These are phyloP conservation scores for Puntigrus tetrazona DNA, from an alignment of 2,113 vertebrate species.

Conservation along the genomic window DNA sequence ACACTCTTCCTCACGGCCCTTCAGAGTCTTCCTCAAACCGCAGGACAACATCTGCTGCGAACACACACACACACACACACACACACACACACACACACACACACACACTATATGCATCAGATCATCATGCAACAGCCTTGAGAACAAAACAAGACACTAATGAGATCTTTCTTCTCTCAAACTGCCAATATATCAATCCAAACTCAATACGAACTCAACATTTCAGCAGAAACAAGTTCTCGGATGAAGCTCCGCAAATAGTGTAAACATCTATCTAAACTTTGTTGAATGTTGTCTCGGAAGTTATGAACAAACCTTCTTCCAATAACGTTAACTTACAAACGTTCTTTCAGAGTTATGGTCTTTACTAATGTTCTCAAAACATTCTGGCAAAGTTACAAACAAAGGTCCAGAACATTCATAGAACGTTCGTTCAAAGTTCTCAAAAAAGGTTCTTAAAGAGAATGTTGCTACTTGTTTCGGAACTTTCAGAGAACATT, in stretches of 20 bases:
- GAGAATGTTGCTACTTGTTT: not conserved
- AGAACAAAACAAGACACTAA: not conserved
- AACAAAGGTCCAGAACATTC: not conserved
- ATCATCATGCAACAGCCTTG: not conserved
- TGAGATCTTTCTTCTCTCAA: not conserved
- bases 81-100: slow-evolving; percentile 3
- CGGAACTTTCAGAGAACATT: not conserved
- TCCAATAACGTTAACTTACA: too few species aligned
- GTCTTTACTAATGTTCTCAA: too few species aligned
- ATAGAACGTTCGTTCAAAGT: not conserved
- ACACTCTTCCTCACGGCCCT: slow-evolving; percentile 47
- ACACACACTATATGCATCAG: not conserved
- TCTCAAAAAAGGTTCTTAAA: not conserved
- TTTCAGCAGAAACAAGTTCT: not conserved
- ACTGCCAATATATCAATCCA: not conserved
- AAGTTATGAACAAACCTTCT: too few species aligned
- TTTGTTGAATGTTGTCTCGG: not conserved
- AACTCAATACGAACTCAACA: not conserved
- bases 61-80: slow-evolving; percentile 4
- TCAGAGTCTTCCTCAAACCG: slow-evolving; percentile 49
- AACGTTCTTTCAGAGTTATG: not conserved
- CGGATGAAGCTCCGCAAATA: not conserved
- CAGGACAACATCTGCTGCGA: not conserved
- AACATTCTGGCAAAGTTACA: not conserved
- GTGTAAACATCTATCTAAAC: not conserved